Base-by-base conservation (phyloP, 2,113 vertebrate species). In the Blennius ocellaris region DNA sequence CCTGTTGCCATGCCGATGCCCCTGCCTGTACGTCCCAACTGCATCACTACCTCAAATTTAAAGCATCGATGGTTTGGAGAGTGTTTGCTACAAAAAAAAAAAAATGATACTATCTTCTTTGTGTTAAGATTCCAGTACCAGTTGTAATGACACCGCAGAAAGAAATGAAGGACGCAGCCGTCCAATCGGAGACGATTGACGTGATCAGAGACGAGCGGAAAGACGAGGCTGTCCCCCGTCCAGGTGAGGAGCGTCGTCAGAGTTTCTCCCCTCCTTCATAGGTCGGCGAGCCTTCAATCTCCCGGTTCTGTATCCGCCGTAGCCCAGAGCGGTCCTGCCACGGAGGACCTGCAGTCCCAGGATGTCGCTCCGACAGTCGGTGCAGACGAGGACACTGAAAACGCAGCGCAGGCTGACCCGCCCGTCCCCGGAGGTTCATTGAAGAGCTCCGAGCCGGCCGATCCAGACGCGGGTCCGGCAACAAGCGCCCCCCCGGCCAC, bases 1-100 rank as follows among this genome's bases (percentile, higher is more conserved):
- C 97, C 97, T 39, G 92, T 97, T 77, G 95, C 96, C 0, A 67
- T 99, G 81, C 93, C 95, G 11, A 66, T 99, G 80, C 96, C 96
- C 56, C 30, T 99, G 69, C 97, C 97, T 53, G 97, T 99, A 91
- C 83, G 96, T 95, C 38, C 48, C 47, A 3, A 3, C 16, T 51
- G 43, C 16, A 37, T 21, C 1, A 56, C 36, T 17, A 7, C n/a
- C 1, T 39, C 1, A 60, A 37, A 52, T 51, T 40, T 38, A 2
- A 47, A 38, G 21, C 8, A 54, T 43, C 11, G 0, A 11, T 14
- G 12, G 12, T 16, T 12, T 30, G 7, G n/a, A n/a, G 6, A 36
- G 7, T 11, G 0, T 51, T 37, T 52, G 11, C 16, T 9, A 11
- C 39, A 44, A 30, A 30, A 30, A 7, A n/a, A n/a, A n/a, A 6